A percentile compares a stretch with the other conserved stretches of the same genome.
These are phyloP conservation scores for Macrosiphum euphorbiae DNA, from an alignment of 2,888 invertebrate genomes.

Conservation along the genomic window DNA sequence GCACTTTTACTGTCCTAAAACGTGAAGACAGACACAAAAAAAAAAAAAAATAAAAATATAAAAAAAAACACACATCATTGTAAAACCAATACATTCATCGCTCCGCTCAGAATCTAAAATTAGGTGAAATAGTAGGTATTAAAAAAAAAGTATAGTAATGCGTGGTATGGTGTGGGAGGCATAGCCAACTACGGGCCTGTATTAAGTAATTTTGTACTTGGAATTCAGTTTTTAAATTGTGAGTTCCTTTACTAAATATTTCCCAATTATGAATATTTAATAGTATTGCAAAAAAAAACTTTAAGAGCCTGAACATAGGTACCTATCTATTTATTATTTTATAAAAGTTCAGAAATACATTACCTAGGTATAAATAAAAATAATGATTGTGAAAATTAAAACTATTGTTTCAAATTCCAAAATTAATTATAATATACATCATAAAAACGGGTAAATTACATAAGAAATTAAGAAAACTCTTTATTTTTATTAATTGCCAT, in stretches of 20 bases:
- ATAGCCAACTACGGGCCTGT: background rate
- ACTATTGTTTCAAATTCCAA: too few species aligned
- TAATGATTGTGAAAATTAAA: too few species aligned
- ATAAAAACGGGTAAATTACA: too few species aligned
- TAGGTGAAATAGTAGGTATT: background rate
- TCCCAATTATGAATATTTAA: background rate
- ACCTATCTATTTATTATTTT: background rate
- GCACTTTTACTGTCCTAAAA: too few species aligned
- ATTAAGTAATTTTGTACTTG: background rate
- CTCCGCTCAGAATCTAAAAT: too few species aligned
- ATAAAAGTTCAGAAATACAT: background rate
- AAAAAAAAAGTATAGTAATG: background rate
- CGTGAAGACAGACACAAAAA: too few species aligned
- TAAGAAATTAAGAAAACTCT: too few species aligned
- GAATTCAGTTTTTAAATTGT: background rate
- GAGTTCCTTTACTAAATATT: background rate
- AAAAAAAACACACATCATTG: too few species aligned
- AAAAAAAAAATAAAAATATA: too few species aligned
- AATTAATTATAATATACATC: too few species aligned
- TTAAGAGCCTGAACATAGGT: background rate
- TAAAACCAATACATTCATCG: too few species aligned
- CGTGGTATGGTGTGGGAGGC: background rate
- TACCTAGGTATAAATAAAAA: background rate
- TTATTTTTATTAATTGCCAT: too few species aligned
- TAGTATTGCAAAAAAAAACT: background rate